Conservation (phyloP, 2,888 invertebrate genomes). For the Hirtodrosophila trivittata region DNA sequence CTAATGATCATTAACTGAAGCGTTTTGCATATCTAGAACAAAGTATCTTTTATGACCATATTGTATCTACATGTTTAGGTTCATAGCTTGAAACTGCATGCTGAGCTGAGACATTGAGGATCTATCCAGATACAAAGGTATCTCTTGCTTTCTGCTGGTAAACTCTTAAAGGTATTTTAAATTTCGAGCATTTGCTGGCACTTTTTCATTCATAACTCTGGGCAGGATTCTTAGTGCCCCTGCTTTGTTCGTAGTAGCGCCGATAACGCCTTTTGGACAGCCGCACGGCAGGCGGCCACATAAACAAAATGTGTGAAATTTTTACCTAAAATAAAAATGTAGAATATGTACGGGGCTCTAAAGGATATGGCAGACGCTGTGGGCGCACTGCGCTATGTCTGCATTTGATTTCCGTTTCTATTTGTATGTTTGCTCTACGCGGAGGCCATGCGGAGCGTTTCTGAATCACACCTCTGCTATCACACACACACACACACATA, state of each 20-base stretch:
- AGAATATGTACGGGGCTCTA: conserved; percentile 46
- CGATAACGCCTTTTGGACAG: conserved; percentile 65
- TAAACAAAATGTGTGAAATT: conserved; percentile 77
- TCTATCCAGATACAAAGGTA: not conserved
- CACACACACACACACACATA: conserved; percentile 22
- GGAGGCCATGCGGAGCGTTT: conserved; percentile 32
- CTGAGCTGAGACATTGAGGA: too few species aligned
- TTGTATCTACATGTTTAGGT: too few species aligned
- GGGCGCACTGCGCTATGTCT: conserved; percentile 53
- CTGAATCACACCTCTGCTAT: conserved; percentile 65
- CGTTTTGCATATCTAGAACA: too few species aligned
- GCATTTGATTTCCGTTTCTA: conserved; percentile 77
- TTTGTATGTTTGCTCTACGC: conserved; percentile 5
- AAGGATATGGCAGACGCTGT: conserved; percentile 36
- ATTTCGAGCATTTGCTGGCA: conserved; percentile 5
- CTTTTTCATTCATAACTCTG: conserved; percentile 52
- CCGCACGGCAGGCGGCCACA: conserved; percentile 63
- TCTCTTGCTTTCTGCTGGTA: not conserved
- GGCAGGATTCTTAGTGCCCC: conserved; percentile 39
- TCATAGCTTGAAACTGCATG: too few species aligned
- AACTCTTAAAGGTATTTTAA: conserved; percentile 25
- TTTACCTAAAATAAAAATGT: conserved; percentile 77
- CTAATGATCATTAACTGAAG: too few species aligned
- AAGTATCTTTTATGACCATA: too few species aligned
- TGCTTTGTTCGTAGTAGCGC: conserved; percentile 55